These are phyloP conservation scores for Perodicticus potto DNA, from an alignment of 2,797 vertebrate species.

Conservation along the genomic window DNA sequence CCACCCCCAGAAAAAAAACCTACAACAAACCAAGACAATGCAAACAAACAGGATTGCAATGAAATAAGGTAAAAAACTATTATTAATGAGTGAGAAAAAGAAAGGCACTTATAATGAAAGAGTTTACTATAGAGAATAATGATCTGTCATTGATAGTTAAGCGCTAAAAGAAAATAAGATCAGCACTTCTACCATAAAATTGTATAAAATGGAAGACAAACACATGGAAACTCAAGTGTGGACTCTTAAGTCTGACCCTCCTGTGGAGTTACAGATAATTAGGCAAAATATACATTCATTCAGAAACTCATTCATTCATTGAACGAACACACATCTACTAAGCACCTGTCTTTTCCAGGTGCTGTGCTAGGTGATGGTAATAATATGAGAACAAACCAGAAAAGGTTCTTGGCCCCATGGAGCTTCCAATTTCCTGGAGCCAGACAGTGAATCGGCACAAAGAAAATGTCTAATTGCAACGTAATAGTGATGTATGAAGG, in stretches of 20 bases:
- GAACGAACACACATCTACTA: background rate
- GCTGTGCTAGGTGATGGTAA: background rate
- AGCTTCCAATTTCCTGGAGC: background rate
- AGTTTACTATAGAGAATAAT: background rate
- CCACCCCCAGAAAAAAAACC: background rate
- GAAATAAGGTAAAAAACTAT: background rate
- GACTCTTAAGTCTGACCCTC: background rate
- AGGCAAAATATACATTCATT: background rate
- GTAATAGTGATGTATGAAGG: background rate
- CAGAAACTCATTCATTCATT: background rate
- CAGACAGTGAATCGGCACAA: background rate
- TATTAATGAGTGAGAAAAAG: background rate
- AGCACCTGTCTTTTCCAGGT: background rate
- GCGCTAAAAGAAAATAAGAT: background rate
- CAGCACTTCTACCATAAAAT: background rate
- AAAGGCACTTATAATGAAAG: background rate
- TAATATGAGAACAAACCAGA: background rate
- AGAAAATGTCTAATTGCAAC: background rate
- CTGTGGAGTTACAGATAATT: background rate
- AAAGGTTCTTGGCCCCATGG: background rate
- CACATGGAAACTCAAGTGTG: background rate
- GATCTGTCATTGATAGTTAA: background rate
- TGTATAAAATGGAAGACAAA: background rate
- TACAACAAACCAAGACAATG: background rate
- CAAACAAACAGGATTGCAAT: background rate